Evolutionary conservation across 2,113 vertebrate genomes (phyloP), one percentile per base, ranked within the genome.

Genomic region (Myrmecophaga tridactyla): DNA sequence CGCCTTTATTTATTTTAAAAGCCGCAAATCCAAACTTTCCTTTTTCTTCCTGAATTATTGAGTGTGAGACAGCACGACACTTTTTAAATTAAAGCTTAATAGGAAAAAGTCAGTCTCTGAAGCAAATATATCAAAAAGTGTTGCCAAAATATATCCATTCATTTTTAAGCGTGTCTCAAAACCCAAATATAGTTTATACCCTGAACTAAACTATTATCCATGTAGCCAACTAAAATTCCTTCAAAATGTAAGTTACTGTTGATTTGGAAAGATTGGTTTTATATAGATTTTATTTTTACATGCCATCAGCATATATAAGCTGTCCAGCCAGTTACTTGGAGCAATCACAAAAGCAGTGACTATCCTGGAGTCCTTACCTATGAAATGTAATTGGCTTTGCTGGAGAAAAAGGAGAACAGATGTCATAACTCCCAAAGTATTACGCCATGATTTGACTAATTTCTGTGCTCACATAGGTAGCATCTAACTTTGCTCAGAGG

Each of bases 391-490:
- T 29, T 78, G 95, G 13, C 11, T 96, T 0, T 0, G 25, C 87
- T 92, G 91, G 56, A 75, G 78, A 78, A 91, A 86, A 92, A 0
- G 1, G 67, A 90, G 72, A 21, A n/a, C 72, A 23, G n/a, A 85
- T 51, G 23, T 85, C 10, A 7, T 80, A 48, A 48, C 31, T 41
- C 76, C 21, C 43, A 84, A 84, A 43, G 36, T 76, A 86, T 23
- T 14, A 3, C 93, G 15, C 29, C 8, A 2, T 53, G 46, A 36
- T 94, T 90, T 92, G 60, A 43, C 70, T 92, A 17, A 53, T 88
- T 92, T 84, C 77, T 94, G 65, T 95, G 34, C 36, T 97, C 84
- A 91, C 31, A 73, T 43, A 86, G 89, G 48, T 25, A 92, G 51
- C 0, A 0, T 39, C 34, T 36, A 72, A n/a, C 6, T 36, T 34